Conservation (phyloP, 1,140 invertebrate genomes). For the Ceratina calcarata region DNA sequence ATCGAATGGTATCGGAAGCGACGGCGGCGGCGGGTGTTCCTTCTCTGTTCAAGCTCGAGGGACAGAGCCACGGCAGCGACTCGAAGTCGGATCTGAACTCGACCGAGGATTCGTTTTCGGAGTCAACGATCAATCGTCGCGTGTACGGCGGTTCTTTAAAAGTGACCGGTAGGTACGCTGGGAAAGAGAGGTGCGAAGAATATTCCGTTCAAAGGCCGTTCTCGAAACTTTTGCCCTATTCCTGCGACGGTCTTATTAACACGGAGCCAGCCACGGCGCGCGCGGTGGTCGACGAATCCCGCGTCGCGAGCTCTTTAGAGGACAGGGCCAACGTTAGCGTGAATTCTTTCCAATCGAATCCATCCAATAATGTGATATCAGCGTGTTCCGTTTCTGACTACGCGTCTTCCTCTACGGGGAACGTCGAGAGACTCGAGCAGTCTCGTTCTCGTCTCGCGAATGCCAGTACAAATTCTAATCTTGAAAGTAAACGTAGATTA, state of each 20-base stretch:
- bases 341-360: conserved; percentile 72
- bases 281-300: not conserved
- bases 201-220: conserved; percentile 48
- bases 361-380: conserved; percentile 80
- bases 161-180: conserved; percentile 40
- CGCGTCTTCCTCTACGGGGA: conserved; percentile 55
- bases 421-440: conserved; percentile 45
- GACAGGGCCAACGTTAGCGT: not conserved
- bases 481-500: conserved; percentile 79
- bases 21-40: conserved; percentile 2
- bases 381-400: conserved; percentile 68
- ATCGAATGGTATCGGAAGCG: conserved; percentile 15
- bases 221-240: conserved; percentile 46
- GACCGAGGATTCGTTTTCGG: conserved; percentile 5
- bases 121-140: conserved; percentile 41
- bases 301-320: conserved; percentile 1
- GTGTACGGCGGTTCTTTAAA: conserved; percentile 66
- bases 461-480: conserved; percentile 74
- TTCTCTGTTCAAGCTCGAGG: conserved; percentile 28
- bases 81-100: conserved; percentile 15
- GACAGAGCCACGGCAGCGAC: conserved; percentile 3
- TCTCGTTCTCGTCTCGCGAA: conserved; percentile 60
- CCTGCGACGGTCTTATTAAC: conserved; percentile 41
- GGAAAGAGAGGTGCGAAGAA: conserved; percentile 45
- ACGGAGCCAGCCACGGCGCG: conserved; percentile 4